Conservation (phyloP, 2,113 vertebrate species). For the Lepus timidus region DNA sequence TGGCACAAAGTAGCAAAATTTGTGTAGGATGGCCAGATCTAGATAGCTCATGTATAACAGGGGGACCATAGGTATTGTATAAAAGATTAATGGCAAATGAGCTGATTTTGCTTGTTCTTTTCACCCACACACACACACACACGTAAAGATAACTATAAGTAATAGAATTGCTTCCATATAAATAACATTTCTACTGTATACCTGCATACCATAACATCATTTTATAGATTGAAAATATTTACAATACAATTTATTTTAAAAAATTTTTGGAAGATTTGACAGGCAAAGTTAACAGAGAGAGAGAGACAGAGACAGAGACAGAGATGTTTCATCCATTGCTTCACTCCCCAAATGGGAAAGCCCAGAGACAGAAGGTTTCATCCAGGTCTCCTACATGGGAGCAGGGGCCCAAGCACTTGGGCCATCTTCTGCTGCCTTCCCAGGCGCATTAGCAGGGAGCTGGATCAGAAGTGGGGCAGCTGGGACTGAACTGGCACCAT, state of each 20-base stretch:
- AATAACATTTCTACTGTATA: background rate
- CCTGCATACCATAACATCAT: background rate
- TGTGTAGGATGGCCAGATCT: background rate
- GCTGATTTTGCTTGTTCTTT: background rate
- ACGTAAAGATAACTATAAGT: background rate
- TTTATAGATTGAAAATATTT: background rate
- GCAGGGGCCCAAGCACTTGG: no score
- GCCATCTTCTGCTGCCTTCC: no score
- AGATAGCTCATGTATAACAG: background rate
- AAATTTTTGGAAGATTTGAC: background rate
- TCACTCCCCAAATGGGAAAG: no score
- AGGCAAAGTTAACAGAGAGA: no score
- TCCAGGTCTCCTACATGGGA: no score
- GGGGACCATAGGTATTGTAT: background rate
- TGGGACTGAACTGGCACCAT: no score
- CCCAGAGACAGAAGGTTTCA: no score
- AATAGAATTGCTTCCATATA: background rate
- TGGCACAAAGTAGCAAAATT: background rate
- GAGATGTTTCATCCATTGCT: no score
- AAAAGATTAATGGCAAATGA: background rate
- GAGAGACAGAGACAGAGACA: no score
- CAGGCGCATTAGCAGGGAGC: no score
- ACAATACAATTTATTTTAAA: background rate
- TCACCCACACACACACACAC: background rate
- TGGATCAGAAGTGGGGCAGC: no score